Evolutionary conservation across 1,140 invertebrate species (phyloP).

Genomic region (Camponotus floridanus): DNA sequence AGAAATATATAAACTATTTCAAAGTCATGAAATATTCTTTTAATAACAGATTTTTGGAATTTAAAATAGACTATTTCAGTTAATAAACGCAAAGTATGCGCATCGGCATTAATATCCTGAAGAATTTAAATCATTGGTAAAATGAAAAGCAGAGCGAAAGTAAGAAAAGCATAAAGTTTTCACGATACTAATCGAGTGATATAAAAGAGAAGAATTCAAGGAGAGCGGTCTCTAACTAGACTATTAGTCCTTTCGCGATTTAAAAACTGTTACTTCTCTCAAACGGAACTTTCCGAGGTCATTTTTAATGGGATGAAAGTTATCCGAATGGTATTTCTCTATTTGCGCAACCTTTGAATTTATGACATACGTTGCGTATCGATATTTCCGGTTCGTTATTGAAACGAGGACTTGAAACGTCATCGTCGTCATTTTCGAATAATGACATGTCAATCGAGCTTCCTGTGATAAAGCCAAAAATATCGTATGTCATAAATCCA

Average conservation of each 20-base stretch:
- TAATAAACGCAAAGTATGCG: not conserved
- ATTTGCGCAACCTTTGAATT: conserved; percentile 12
- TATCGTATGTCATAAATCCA: not conserved
- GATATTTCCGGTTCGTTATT: conserved; percentile 9
- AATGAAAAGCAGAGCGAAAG: not conserved
- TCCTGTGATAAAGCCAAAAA: not conserved
- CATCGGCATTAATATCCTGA: not conserved
- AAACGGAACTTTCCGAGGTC: not conserved
- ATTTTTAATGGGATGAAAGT: conserved; percentile 47
- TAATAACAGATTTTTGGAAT: no score
- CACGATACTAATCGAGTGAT: not conserved
- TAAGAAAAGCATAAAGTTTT: not conserved
- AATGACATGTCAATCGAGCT: not conserved
- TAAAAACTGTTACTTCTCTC: not conserved
- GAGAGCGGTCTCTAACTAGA: not conserved
- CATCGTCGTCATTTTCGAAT: not conserved
- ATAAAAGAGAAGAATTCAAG: not conserved
- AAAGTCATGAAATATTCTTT: no score
- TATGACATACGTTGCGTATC: not conserved
- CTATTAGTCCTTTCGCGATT: conserved; percentile 47
- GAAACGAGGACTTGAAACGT: not conserved
- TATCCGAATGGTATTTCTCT: not conserved
- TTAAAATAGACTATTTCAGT: no score
- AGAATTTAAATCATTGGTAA: not conserved
- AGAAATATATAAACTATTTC: no score